Evolutionary conservation across 2,113 vertebrate genomes (phyloP), one percentile per base, ranked within the genome.

Genomic region (Sorex araneus): DNA sequence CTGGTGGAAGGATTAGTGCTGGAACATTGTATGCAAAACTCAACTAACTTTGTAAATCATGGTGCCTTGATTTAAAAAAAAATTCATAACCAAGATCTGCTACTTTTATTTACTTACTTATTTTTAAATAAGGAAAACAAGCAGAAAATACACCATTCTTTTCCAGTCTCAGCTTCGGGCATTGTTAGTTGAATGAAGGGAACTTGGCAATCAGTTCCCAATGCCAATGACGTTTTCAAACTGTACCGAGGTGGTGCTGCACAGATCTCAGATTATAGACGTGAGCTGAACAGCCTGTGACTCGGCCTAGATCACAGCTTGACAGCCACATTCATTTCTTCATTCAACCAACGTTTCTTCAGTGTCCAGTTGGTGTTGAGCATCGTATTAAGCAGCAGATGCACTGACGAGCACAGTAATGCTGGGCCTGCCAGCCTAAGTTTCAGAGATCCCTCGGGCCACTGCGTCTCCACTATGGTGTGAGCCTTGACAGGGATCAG

Each of bases 311-410:
- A 8, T 54, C 85, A 81, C 63, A 60, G 21, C 7, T 12, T 67
- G 25, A 83, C 63, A 57, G 83, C 50, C 45, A 43, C 11, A 19
- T 76, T 45, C 30, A 45, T 32, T 67, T n/a, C 21, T 84, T 69
- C 25, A 84, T 74, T 73, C 57, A 89, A 87, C 74, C 83, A 75
- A 64, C 34, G 81, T 63, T 40, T 78, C 74, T 25, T 77, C 32
- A 30, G 13, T 30, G 40, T 36, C 54, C 79, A 84, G 8, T 30
- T 76, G 11, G 19, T 71, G 64, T 23, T 47, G 45, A 78, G 27
- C 28, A 66, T 34, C 66, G 15, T 27, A 50, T 54, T 16, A 74
- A 82, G 60, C 36, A 45, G 23, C 16, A 74, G 6, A 25, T 21
- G 79, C 2, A 34, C 64, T 36, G 13, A 73, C 11, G 36, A 67